Base-by-base conservation (phyloP, 2,888 invertebrate genomes). In the Hipparchia semele region DNA sequence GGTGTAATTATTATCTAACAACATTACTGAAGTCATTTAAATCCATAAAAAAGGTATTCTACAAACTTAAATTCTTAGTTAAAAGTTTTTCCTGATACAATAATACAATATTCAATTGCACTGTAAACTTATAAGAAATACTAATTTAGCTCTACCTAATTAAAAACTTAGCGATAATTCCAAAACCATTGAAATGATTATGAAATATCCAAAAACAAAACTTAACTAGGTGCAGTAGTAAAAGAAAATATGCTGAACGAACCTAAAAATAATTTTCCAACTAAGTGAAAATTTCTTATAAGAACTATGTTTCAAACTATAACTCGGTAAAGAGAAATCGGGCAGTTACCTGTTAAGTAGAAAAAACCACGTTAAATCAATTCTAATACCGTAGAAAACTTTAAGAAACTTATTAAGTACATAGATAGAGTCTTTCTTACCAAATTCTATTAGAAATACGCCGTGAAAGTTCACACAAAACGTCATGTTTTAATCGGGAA, bases 201-300 rank as follows among this genome's bases (percentile, higher is more conserved):
- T 49, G 3, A 8, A 6, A 6, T 49, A 49, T 49, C 49, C 0
- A 49, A 49, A 49, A 49, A 49, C 6, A 49, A 49, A 49, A 49
- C 49, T 7, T 4, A 49, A 54, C n/a, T 12, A n/a, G 6, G 54
- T 1, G 6, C 3, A 54, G 6, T 53, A 10, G 10, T 53, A 12
- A 8, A n/a, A 2, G 53, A 54, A 12, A 10, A 54, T 10, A 12
- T n/a, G 6, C n/a, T 49, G 8, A n/a, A n/a, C 6, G 54, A 10
- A 6, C 54, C n/a, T 6, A 54, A n/a, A n/a, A n/a, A n/a, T 5
- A 54, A 54, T 54, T 6, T 49, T 49, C 49, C 7, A 49, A 49
- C 13, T 13, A 62, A 46, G 46, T n/a, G n/a, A 62, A 46, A 46
- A 62, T 62, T 46, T 62, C 62, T 62, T 62, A 46, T 62, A 9